These are phyloP conservation scores for Peucedramus taeniatus DNA, from an alignment of 2,113 vertebrate genomes.

Conservation along the genomic window DNA sequence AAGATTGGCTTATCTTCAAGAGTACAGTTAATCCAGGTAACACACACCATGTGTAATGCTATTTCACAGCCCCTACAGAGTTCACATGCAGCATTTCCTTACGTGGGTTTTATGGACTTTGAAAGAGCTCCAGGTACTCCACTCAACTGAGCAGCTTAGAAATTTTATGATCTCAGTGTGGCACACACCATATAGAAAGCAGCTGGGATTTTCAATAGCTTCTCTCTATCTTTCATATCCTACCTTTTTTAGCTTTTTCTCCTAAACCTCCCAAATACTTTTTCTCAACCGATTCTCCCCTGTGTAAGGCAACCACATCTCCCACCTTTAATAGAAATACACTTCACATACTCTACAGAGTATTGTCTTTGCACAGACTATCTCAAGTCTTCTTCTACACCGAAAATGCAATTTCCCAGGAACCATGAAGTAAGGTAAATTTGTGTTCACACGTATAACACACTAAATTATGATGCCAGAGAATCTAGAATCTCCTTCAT, in stretches of 20 bases:
- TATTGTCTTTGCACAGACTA: background rate
- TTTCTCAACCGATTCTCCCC: background rate
- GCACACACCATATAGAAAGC: background rate
- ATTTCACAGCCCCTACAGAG: background rate
- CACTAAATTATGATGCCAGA: background rate
- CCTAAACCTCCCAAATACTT: background rate
- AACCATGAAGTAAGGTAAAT: background rate
- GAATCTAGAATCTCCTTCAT: background rate
- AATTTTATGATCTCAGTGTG: background rate
- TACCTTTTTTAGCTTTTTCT: background rate
- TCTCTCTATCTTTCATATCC: background rate
- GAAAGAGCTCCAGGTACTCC: background rate
- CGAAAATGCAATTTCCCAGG: background rate
- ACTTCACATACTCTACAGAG: background rate
- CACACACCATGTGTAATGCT: background rate
- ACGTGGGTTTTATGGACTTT: background rate
- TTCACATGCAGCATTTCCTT: background rate
- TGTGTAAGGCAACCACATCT: background rate
- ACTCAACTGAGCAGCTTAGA: background rate
- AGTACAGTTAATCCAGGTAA: slow-evolving; percentile 56
- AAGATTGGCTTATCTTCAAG: background rate
- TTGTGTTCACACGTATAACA: background rate
- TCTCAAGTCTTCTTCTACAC: background rate
- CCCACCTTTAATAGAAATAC: background rate
- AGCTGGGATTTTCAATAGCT: background rate